phyloP scores from a whole-genome alignment of 2,113 vertebrate species.

The Periophthalmus modestus region DNA sequence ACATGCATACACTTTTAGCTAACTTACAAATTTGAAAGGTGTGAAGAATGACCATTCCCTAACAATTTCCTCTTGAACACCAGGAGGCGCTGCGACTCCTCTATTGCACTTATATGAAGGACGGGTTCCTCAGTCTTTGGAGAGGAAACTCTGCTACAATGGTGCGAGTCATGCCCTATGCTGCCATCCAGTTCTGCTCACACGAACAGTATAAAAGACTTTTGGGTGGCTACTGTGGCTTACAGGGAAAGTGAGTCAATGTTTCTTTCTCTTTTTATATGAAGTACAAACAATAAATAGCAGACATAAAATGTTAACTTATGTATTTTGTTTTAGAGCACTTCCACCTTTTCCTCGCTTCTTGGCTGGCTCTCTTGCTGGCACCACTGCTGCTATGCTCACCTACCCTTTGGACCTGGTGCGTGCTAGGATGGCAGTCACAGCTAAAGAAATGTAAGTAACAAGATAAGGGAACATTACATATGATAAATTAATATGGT shows the following conservation, averaged over 20 bases:
- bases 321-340: conserved; percentile 73
- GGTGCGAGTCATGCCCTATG: conserved; percentile 94
- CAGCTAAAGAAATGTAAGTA: conserved; percentile 94
- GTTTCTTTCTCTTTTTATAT: neutral
- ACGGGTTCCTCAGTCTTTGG: conserved; percentile 93
- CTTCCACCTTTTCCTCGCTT: conserved; percentile 91
- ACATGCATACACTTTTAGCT: neutral
- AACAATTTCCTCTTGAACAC: neutral
- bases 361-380: conserved; percentile 90
- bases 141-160: conserved; percentile 97
- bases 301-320: neutral
- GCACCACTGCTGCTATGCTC: conserved; percentile 88
- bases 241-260: conserved; percentile 88
- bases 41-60: neutral
- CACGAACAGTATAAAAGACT: conserved; percentile 93
- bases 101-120: conserved; percentile 87
- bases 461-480: neutral
- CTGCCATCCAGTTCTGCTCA: conserved; percentile 95
- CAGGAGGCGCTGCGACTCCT: conserved; percentile 92
- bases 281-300: neutral
- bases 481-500: neutral
- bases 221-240: conserved; percentile 87
- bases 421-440: conserved; percentile 97
- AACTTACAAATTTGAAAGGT: neutral
- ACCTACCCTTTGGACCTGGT: conserved; percentile 97